Conservation (phyloP, 2,113 vertebrate species). For the Lethenteron reissneri region DNA sequence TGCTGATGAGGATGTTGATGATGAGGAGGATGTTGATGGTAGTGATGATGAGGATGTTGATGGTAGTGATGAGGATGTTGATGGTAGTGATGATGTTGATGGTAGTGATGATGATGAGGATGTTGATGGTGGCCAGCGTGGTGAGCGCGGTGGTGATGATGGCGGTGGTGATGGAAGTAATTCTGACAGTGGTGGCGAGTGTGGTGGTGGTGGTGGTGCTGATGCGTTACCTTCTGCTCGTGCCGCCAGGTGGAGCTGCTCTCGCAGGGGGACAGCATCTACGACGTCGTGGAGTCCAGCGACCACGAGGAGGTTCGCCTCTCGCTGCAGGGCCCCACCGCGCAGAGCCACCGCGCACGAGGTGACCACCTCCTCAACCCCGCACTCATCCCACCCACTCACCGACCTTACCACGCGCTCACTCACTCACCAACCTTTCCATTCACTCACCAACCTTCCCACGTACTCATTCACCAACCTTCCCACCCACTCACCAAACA, state of each 20-base stretch:
- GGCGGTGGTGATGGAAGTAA: slow-evolving; percentile 9
- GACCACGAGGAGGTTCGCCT: background rate
- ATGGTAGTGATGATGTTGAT: no score
- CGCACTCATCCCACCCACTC: no score
- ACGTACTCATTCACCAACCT: no score
- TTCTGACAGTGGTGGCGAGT: slow-evolving; percentile 16
- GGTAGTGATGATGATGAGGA: slow-evolving; percentile 17
- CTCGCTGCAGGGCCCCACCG: slow-evolving; percentile 14
- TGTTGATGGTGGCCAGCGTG: slow-evolving; percentile 16
- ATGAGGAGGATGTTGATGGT: no score
- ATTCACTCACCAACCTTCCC: no score
- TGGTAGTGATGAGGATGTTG: no score
- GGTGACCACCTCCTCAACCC: no score
- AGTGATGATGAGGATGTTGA: no score
- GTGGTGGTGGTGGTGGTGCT: background rate
- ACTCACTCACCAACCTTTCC: no score
- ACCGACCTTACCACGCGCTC: no score
- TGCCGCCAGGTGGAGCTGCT: slow-evolving; percentile 20
- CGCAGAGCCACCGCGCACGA: background rate
- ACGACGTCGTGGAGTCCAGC: slow-evolving; percentile 14
- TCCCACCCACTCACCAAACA: no score
- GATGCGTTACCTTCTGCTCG: background rate
- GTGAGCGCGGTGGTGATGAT: slow-evolving; percentile 12
- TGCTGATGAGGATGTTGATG: no score
- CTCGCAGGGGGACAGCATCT: slow-evolving; percentile 16